Base-by-base conservation (phyloP, 1,140 invertebrate species). In the Drosophila nasuta region DNA sequence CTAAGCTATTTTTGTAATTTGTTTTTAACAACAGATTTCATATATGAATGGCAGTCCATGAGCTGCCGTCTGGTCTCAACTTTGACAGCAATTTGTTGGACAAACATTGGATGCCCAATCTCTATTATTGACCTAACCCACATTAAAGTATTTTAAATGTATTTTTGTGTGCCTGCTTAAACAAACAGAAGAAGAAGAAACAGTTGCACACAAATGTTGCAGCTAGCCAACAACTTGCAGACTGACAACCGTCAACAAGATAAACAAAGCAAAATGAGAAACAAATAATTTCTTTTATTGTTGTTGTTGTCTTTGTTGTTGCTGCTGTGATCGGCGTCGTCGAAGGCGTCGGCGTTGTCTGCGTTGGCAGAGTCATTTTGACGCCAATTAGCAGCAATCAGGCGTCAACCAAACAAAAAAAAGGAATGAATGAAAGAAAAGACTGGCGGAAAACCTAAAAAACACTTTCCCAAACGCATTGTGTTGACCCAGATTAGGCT, bases 301-400 rank as follows among this genome's bases (percentile, higher is more conserved):
- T 35, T 69, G 67, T 30, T 67, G 63, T 46, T 52, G 48, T 66
- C 33, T 5, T 38, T 13, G 30, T n/a, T 13, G 13, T 52, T 30
- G 51, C 6, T n/a, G n/a, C 15, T 3, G 30, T 2, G 7, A n/a
- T 54, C 41, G 51, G 43, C 56, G 2, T 33, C 30, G 7, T 33
- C 30, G 30, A 33, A 33, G 70, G 43, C 52, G 52, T 51, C 49
- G 38, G 30, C 52, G 56, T 17, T 58, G 28, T 60, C 57, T 75
- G 73, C 73, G 73, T 79, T 79, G 77, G 67, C 68, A 65, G 82
- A 67, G 71, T 51, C 80, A 68, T 85, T 88, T 89, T 76, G 81
- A 80, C 77, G 81, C 85, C 85, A 88, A 88, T 88, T 88, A 88
- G 85, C 86, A 64, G 85, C 85, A 85, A 89, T 89, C 75, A 86